Conservation (phyloP, 2,888 invertebrate genomes). For the Magallana nippona region DNA sequence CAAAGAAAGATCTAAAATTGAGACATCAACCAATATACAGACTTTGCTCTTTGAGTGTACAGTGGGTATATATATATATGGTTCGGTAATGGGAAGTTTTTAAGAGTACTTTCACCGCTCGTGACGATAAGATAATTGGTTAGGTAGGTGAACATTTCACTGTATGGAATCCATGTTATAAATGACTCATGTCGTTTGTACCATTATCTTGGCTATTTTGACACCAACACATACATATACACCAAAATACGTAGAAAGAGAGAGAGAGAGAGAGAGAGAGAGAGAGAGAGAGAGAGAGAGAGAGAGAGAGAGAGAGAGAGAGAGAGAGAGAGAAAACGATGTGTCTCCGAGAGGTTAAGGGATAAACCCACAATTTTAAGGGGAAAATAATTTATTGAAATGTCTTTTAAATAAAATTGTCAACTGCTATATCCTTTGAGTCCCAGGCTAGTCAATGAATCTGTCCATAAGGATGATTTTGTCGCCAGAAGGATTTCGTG, state of each 20-base stretch:
- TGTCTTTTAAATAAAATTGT: neutral
- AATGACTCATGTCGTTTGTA: constrained; percentile 30
- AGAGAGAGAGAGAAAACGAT: no score
- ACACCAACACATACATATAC: constrained; percentile 13
- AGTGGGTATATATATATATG: neutral
- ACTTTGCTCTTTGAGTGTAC: neutral
- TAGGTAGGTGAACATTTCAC: constrained; percentile 10
- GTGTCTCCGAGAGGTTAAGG: neutral
- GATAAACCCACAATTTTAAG: neutral
- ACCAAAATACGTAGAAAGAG: no score
- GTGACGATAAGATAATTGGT: constrained; percentile 33
- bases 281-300: no score
- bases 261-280: no score
- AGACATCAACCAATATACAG: no score
- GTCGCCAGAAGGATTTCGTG: constrained; percentile 17
- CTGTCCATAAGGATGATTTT: constrained; percentile 11
- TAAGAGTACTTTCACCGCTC: neutral
- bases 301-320: no score
- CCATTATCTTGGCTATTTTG: neutral
- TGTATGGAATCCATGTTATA: constrained; percentile 5
- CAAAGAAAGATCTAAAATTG: no score
- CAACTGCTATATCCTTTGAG: constrained; percentile 4
- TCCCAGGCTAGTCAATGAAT: neutral
- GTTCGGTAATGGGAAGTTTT: neutral
- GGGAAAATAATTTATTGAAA: constrained; percentile 1